These are phyloP conservation scores for Equus przewalskii DNA, from an alignment of 2,113 vertebrate species.

Conservation along the genomic window DNA sequence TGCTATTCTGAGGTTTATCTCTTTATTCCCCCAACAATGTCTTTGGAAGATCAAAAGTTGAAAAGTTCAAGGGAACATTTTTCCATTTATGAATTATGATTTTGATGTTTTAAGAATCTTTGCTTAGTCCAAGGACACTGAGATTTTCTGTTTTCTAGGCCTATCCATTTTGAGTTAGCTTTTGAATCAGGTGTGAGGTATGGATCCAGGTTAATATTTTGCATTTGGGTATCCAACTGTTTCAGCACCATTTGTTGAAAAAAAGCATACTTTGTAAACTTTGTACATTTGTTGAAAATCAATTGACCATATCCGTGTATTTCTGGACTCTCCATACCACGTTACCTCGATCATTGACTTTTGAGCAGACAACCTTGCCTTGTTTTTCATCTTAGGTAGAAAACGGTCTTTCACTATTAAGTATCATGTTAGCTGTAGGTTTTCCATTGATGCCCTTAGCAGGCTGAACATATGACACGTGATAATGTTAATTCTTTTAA, in stretches of 20 bases:
- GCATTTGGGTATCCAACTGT: not conserved
- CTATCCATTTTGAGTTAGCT: not conserved
- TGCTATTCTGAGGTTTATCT: not conserved
- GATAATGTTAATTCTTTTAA: not conserved
- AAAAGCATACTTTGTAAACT: not conserved
- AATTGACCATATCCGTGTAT: not conserved
- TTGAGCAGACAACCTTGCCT: not conserved
- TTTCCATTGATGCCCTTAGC: not conserved
- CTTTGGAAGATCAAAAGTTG: not conserved
- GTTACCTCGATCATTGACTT: not conserved
- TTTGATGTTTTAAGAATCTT: not conserved
- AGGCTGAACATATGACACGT: not conserved
- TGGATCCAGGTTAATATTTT: not conserved
- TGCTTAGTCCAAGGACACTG: not conserved
- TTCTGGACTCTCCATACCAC: not conserved
- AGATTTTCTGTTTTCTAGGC: conserved; percentile 7
- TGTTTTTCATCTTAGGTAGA: not conserved
- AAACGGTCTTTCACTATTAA: not conserved
- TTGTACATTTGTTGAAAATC: not conserved
- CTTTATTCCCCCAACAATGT: not conserved
- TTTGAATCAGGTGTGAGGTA: not conserved
- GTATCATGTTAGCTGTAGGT: not conserved
- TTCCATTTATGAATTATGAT: not conserved
- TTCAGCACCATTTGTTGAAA: not conserved
- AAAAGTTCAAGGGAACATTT: conserved; percentile 6